Evolutionary conservation across 2,113 vertebrate genomes (phyloP).

Genomic region (Hiodon alosoides): DNA sequence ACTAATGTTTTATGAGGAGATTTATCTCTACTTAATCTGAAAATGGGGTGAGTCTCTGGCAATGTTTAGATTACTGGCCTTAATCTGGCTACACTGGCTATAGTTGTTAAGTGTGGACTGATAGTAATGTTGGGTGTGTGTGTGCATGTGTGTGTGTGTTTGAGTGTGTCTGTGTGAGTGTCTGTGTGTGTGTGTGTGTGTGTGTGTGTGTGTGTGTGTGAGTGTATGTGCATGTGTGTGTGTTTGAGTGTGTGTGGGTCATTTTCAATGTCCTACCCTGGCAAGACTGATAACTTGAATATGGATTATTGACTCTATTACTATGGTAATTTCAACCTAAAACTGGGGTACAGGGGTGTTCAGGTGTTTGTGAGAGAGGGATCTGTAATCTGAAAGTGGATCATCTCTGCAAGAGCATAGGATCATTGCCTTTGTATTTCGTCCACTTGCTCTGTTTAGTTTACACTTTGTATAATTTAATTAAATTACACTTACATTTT

Average conservation of each 20-base stretch:
- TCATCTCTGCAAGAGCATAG: too few relatives aligned
- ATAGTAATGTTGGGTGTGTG: slow-evolving; percentile 8
- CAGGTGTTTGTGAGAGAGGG: not conserved
- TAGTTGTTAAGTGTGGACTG: not conserved
- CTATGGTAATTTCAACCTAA: not conserved
- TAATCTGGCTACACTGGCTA: not conserved
- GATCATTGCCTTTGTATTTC: too few relatives aligned
- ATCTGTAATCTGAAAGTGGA: too few relatives aligned
- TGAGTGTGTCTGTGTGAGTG: not conserved
- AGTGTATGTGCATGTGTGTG: too few relatives aligned
- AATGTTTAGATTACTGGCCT: not conserved
- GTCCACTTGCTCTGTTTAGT: too few relatives aligned
- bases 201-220: slow-evolving; percentile 14
- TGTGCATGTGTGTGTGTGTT: too few relatives aligned
- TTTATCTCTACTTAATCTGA: not conserved
- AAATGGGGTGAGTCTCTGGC: not conserved
- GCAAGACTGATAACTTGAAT: too few relatives aligned
- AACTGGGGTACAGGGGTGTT: too few relatives aligned
- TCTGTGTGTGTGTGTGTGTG: slow-evolving; percentile 6
- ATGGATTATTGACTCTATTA: too few relatives aligned
- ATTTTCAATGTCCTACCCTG: not conserved
- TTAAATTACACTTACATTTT: too few relatives aligned
- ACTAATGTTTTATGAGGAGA: not conserved
- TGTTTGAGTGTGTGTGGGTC: not conserved
- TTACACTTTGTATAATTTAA: too few relatives aligned